Percentiles rank a stretch among this genome's conserved stretches.
Conservation (phyloP, 2,888 invertebrate species). For the Clitarchus hookeri region DNA sequence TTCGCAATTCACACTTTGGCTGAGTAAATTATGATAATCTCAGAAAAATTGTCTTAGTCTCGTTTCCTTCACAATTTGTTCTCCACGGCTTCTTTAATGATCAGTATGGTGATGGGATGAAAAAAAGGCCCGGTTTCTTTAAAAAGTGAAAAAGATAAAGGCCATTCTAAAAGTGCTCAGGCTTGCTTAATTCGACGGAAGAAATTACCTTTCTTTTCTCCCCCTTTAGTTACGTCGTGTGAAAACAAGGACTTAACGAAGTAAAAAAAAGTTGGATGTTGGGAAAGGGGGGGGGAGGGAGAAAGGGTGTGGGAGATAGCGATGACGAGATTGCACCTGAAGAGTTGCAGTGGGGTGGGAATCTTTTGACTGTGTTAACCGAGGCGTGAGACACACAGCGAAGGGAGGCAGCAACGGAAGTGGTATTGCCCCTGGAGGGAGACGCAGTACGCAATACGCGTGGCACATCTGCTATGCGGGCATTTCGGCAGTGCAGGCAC, state of each 20-base stretch:
- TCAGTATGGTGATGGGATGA: neutral
- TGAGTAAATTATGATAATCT: neutral
- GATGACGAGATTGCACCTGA: constrained; percentile 2
- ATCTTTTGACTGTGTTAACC: constrained; percentile 5
- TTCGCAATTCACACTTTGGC: neutral
- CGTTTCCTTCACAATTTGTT: neutral
- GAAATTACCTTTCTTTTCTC: neutral
- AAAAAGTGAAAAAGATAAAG: neutral
- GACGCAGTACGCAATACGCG: neutral
- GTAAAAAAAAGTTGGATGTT: neutral
- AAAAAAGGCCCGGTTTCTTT: neutral
- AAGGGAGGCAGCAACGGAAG: neutral
- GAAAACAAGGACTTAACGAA: constrained; percentile 1
- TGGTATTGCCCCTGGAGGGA: neutral
- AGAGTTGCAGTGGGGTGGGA: neutral
- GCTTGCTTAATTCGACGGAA: neutral
- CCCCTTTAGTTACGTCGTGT: neutral
- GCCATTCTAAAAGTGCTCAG: neutral
- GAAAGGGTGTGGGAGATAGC: neutral
- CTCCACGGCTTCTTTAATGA: neutral
- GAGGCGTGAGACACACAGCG: neutral
- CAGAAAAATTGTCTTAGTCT: neutral
- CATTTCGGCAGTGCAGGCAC: neutral
- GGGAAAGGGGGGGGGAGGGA: neutral
- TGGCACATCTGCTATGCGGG: neutral